Evolutionary conservation across 2,888 invertebrate genomes (phyloP).

Genomic region (Trichacis sp.): DNA sequence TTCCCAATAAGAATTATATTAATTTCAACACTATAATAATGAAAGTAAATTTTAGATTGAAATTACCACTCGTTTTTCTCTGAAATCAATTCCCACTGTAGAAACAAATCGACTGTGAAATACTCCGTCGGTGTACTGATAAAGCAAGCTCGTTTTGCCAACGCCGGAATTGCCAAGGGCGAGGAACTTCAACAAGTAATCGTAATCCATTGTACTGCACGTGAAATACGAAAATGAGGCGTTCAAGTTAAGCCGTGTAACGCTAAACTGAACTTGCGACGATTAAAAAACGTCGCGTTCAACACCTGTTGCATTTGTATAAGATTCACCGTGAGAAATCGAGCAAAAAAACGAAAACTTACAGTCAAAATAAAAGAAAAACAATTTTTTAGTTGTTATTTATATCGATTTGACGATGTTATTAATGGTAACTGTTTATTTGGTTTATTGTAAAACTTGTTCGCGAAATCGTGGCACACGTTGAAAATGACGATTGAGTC

Average conservation of each 20-base stretch:
- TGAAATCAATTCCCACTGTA: conserved; percentile 97
- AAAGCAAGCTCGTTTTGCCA: conserved; percentile 95
- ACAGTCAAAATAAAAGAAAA: too few relatives aligned
- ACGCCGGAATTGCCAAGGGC: conserved; percentile 97
- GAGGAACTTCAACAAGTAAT: conserved; percentile 92
- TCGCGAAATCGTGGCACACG: neutral
- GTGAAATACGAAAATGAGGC: too few relatives aligned
- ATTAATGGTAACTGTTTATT: too few relatives aligned
- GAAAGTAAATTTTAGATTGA: conserved; percentile 25
- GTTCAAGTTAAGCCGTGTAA: too few relatives aligned
- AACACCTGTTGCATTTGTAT: conserved; percentile 27
- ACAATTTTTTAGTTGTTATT: too few relatives aligned
- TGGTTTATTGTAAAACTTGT: too few relatives aligned
- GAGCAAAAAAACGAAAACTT: neutral
- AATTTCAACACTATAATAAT: too few relatives aligned
- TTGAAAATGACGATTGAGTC: neutral
- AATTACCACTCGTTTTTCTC: conserved; percentile 92
- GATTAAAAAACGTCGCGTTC: conserved; percentile 18
- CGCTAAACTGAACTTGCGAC: conserved; percentile 16
- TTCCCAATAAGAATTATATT: too few relatives aligned
- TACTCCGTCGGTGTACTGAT: conserved; percentile 93
- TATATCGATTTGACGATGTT: too few relatives aligned
- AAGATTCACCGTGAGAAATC: conserved; percentile 10
- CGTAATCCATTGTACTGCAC: conserved; percentile 90
- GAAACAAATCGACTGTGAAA: conserved; percentile 95